Conservation (phyloP, 2,113 vertebrate species). For the Centrocercus urophasianus region DNA sequence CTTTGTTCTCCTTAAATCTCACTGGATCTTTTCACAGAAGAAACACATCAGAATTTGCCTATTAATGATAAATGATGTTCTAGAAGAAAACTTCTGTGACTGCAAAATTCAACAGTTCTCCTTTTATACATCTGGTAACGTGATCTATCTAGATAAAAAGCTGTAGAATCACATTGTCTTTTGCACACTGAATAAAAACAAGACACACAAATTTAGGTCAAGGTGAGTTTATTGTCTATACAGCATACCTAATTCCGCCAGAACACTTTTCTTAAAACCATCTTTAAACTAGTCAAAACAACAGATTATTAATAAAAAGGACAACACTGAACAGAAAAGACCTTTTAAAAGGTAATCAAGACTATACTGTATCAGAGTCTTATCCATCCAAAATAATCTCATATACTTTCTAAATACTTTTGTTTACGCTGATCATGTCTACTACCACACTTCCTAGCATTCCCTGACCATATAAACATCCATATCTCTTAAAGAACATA, state of each 20-base stretch:
- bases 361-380: conserved; percentile 68
- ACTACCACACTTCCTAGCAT: conserved; percentile 75
- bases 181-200: conserved; percentile 14
- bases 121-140: not conserved
- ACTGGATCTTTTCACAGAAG: not conserved
- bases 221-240: conserved; percentile 90
- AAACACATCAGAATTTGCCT: not conserved
- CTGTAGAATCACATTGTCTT: not conserved
- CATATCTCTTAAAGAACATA: conserved; percentile 82
- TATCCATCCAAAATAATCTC: conserved; percentile 63
- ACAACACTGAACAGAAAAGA: conserved; percentile 81
- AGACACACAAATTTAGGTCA: conserved; percentile 72
- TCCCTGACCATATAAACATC: conserved; percentile 81
- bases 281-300: conserved; percentile 81
- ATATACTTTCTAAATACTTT: conserved; percentile 74
- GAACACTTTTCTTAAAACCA: conserved; percentile 82
- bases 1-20: not conserved
- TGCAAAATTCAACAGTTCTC: not conserved
- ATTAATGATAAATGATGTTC: not conserved
- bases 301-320: conserved; percentile 80
- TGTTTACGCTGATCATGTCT: conserved; percentile 71
- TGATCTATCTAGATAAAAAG: not conserved
- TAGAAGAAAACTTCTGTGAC: not conserved
- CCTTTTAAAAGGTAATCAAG: conserved; percentile 73
- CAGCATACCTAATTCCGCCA: conserved; percentile 81